Conservation (phyloP, 1,140 invertebrate genomes). For the Anthonomus grandis region DNA sequence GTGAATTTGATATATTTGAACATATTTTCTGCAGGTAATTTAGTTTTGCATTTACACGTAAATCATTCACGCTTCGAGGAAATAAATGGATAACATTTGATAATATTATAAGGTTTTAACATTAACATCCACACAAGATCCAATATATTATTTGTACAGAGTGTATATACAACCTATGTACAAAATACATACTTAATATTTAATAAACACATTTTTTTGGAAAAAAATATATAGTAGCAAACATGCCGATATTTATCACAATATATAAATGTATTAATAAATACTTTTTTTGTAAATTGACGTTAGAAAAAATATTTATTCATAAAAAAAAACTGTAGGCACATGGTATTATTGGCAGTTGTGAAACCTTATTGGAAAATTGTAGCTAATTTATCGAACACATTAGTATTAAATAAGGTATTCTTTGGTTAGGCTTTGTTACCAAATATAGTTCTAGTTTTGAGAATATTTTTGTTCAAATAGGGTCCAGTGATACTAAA, state of each 20-base stretch:
- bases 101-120: background rate
- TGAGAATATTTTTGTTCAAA: too few species aligned
- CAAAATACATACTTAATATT: background rate
- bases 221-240: conserved; percentile 2
- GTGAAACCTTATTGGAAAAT: too few species aligned
- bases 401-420: too few species aligned
- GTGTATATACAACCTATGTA: background rate
- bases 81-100: conserved; percentile 1
- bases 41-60: conserved; percentile 10
- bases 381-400: too few species aligned
- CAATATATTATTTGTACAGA: background rate
- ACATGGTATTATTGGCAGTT: conserved; percentile 12
- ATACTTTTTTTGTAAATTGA: conserved; percentile 10
- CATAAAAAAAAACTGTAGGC: conserved; percentile 3
- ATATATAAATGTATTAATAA: conserved; percentile 5
- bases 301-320: conserved; percentile 2
- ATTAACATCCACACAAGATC: background rate
- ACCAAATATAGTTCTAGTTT: too few species aligned
- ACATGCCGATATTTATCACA: conserved; percentile 14
- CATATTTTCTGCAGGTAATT: conserved; percentile 24
- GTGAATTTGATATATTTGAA: conserved; percentile 8
- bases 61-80: background rate
- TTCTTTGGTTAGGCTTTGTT: too few species aligned
- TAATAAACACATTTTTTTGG: background rate
- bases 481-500: too few species aligned